Base-by-base conservation (phyloP, 1,140 invertebrate genomes). In the Trichogramma pretiosum region DNA sequence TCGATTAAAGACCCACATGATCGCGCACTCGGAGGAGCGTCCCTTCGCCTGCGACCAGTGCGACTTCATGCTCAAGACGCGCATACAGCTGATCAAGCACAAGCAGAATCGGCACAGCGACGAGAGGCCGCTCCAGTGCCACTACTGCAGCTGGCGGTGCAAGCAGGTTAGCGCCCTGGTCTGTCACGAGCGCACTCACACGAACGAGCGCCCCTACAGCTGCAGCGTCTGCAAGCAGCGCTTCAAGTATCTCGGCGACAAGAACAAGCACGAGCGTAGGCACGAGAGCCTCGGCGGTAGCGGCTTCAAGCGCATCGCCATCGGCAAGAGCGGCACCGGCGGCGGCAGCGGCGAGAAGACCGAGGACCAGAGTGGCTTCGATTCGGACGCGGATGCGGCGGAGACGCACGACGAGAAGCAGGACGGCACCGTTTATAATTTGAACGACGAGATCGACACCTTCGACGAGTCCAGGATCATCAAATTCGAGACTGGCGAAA, bases 151-250 rank as follows among this genome's bases (percentile, higher is more conserved):
- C 1, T 71, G 68, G 67, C 58, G 67, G 19, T 72, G 68, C 36
- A 72, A 72, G 28, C 70, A 72, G 57, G 67, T 72, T 3, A 70
- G 68, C 26, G 70, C 68, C 0, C 56, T 72, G 1, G 68, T 72
- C 10, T 72, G 68, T 49, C 94, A 98, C 72, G 93, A 97, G 65
- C 75, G 94, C 49, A 98, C 94, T 1, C 95, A 98, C 62, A 98
- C 95, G 5, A 93, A 98, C 67, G 95, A 98, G 70, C 74, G 95
- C 42, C 95, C 95, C 1, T 99, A 96, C 68, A 85, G 89, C 30
- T 99, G 95, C 70, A 93, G 95, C 63, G 93, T 98, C 52, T 99
- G 95, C 64, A 84, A 88, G 26, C 98, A 98, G 68, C 86, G 91
- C 2, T 99, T 99, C 73, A 78, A 95, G 54, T 78, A 95, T 65